These are phyloP conservation scores for Heliconius himera DNA, from an alignment of 1,140 invertebrate genomes.

Conservation along the genomic window DNA sequence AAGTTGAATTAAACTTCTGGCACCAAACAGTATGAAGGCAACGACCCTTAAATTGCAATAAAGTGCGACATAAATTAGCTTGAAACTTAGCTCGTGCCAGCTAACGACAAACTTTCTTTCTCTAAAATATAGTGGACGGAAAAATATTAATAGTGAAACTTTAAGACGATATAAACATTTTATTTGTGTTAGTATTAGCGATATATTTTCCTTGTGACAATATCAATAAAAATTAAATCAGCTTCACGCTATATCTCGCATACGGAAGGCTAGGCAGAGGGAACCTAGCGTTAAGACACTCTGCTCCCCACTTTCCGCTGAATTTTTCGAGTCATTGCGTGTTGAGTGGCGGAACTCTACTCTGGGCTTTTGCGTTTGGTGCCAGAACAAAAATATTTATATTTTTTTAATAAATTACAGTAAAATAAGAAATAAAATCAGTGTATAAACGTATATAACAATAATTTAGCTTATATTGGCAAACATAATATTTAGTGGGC, in stretches of 20 bases:
- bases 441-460: neutral
- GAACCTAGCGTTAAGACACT: too few relatives aligned
- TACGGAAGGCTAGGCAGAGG: too few relatives aligned
- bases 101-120: conserved; percentile 36
- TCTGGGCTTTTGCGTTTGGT: too few relatives aligned
- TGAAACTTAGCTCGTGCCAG: conserved; percentile 47
- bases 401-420: neutral
- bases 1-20: conserved; percentile 54
- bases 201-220: neutral
- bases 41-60: conserved; percentile 61
- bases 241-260: too few relatives aligned
- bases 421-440: neutral
- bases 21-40: conserved; percentile 45
- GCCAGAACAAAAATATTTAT: neutral
- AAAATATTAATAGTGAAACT: conserved; percentile 9
- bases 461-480: neutral
- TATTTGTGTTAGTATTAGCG: neutral
- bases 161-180: neutral
- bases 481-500: conserved; percentile 23
- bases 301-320: too few relatives aligned
- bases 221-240: neutral
- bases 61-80: conserved; percentile 64
- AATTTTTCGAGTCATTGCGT: too few relatives aligned
- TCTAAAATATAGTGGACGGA: neutral
- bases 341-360: too few relatives aligned